A percentile compares a stretch with the other conserved stretches of the same genome.
Evolutionary conservation across 2,888 invertebrate species (phyloP).

Genomic region (Amphiduros pacificus): DNA sequence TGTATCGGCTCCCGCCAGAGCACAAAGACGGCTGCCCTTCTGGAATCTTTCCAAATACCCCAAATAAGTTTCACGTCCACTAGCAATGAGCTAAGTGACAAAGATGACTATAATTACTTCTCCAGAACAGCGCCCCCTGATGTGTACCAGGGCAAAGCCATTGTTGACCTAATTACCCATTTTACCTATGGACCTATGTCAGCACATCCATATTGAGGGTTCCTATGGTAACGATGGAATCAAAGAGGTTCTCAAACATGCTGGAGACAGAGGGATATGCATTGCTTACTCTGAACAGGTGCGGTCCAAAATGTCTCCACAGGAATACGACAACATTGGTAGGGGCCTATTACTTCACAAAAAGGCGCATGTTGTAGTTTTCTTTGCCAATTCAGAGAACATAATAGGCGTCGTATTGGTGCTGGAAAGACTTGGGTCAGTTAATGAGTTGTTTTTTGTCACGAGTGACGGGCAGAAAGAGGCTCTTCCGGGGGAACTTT

Average conservation of each 20-base stretch:
- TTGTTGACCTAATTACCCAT: neutral
- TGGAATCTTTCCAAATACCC: slow-evolving; percentile 9
- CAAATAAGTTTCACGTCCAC: slow-evolving; percentile 2
- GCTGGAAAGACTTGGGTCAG: no score
- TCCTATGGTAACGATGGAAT: slow-evolving; percentile 6
- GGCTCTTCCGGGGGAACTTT: no score
- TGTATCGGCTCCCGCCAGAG: no score
- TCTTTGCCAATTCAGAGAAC: neutral
- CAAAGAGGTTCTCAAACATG: neutral
- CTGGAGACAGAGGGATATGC: slow-evolving; percentile 7
- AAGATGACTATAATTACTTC: slow-evolving; percentile 1
- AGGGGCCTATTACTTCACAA: neutral
- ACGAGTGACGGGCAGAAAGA: no score
- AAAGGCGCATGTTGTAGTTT: neutral
- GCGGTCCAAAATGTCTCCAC: neutral
- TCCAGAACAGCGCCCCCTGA: neutral
- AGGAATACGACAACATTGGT: neutral
- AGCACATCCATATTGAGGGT: neutral
- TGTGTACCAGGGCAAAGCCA: slow-evolving; percentile 6
- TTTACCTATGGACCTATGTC: slow-evolving; percentile 15
- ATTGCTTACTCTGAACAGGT: slow-evolving; percentile 4
- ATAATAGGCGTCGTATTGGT: neutral
- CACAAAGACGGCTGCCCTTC: no score
- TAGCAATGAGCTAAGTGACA: slow-evolving; percentile 9
- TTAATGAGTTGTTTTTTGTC: no score